Base-by-base conservation (phyloP, 2,113 vertebrate species). In the Capra hircus region DNA sequence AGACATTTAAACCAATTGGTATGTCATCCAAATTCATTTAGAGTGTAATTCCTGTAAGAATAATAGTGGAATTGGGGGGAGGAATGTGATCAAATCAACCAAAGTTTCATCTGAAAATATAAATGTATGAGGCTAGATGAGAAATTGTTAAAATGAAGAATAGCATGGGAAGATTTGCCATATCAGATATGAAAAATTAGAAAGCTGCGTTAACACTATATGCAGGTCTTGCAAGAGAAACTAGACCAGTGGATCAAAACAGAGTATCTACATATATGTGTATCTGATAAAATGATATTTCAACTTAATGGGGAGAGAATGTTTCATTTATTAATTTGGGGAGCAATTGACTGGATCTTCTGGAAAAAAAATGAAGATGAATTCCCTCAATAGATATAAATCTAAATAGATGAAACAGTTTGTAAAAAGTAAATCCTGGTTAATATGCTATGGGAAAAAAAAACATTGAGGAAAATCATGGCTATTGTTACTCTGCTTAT, bases 331-430 rank as follows among this genome's bases (percentile, higher is more conserved):
- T 84, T 30, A 55, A 77, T 30, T 45, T 84, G 10, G n/a, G 33
- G 28, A 77, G 11, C 53, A 88, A 78, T 28, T 80, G 83, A 21
- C 57, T 71, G 62, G 43, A 30, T 85, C 83, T 88, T 82, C 59
- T n/a, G 64, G 52, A 88, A 88, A 30, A 55, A 96, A 40, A 52
- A 28, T 55, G 57, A 92, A 90, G n/a, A 27, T 50, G 27, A 45
- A 53, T 25, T 84, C 11, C 33, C 10, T 64, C 71, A 48, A 86
- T 48, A 77, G 28, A 28, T 71, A 6, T 60, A 53, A 48, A 78
- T 88, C n/a, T 78, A 14, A 30, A 40, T 77, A 71, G 33, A 15
- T 7, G 30, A 67, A 84, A 7, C 19, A 25, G 77, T 57, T 71
- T 91, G 11, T 88, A 36, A 30, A 64, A 78, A 16, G 36, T 82